phyloP scores from a whole-genome alignment of 2,113 vertebrate genomes.

The Pristiophorus japonicus region DNA sequence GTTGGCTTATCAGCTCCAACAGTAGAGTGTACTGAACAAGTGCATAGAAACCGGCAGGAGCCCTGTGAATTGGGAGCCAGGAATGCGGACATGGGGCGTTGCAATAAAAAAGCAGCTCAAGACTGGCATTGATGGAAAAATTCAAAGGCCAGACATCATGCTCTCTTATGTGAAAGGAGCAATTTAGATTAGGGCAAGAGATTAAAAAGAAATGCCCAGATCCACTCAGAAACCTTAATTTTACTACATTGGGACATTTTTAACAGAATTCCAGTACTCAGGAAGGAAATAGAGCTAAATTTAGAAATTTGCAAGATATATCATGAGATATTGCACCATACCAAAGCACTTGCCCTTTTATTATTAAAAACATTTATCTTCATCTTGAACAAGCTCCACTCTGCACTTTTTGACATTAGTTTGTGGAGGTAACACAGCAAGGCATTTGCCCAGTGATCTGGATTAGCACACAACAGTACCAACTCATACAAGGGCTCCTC shows the following conservation, averaged over 20 bases:
- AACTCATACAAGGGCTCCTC: neutral
- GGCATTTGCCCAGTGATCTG: neutral
- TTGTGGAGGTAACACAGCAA: neutral
- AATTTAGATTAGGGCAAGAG: neutral
- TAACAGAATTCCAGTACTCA: neutral
- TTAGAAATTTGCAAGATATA: neutral
- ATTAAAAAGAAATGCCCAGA: neutral
- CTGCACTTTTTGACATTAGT: neutral
- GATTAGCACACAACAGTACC: neutral
- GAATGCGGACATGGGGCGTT: neutral
- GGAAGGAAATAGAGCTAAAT: neutral
- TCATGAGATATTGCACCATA: neutral
- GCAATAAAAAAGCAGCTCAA: neutral
- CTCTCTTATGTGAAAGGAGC: neutral
- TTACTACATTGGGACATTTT: neutral
- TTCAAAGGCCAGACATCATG: neutral
- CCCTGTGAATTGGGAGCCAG: neutral
- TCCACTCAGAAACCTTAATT: neutral
- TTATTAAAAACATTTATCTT: too few relatives aligned
- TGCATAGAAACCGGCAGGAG: too few relatives aligned
- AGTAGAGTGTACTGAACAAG: conserved; percentile 96
- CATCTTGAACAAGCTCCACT: neutral
- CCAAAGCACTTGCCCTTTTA: neutral
- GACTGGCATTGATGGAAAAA: neutral
- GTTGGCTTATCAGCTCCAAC: conserved; percentile 93